Conservation (phyloP, 2,797 vertebrate species). For the Falco biarmicus region DNA sequence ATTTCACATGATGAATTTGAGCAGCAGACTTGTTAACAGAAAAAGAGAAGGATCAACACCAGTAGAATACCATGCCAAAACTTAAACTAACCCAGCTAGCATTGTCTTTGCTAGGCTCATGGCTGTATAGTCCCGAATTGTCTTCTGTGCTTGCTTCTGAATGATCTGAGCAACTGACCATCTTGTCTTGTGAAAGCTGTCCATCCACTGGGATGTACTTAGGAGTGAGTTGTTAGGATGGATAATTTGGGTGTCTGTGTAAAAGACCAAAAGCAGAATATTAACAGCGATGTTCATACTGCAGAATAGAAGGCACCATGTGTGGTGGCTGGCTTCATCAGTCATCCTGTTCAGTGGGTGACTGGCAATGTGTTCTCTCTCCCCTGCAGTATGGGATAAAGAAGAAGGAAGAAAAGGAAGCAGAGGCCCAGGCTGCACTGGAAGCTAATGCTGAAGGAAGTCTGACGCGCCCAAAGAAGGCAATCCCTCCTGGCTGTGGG, state of each 20-base stretch:
- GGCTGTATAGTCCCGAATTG: rapidly evolving
- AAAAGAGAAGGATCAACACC: neutral
- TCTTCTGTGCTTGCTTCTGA: neutral
- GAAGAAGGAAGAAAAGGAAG: conserved; percentile 98
- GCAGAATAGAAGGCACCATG: neutral
- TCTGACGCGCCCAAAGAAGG: conserved; percentile 95
- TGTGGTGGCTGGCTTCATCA: neutral
- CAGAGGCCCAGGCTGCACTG: conserved; percentile 94
- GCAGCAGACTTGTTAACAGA: neutral
- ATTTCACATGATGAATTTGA: neutral
- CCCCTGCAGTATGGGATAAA: conserved; percentile 89
- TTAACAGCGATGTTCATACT: neutral
- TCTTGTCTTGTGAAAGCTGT: neutral
- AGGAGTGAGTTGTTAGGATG: neutral
- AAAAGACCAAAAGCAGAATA: neutral
- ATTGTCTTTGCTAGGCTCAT: neutral
- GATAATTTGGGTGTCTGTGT: neutral
- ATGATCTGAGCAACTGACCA: neutral
- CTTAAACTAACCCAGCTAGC: neutral
- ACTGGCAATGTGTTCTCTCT: conserved; percentile 34
- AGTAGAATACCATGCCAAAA: neutral
- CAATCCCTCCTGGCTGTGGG: conserved; percentile 92
- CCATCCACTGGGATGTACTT: neutral
- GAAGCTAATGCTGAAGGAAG: conserved; percentile 95
- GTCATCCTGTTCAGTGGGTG: neutral